Evolutionary conservation across 2,888 invertebrate species (phyloP).

Genomic region (Hypercompe scribonia): DNA sequence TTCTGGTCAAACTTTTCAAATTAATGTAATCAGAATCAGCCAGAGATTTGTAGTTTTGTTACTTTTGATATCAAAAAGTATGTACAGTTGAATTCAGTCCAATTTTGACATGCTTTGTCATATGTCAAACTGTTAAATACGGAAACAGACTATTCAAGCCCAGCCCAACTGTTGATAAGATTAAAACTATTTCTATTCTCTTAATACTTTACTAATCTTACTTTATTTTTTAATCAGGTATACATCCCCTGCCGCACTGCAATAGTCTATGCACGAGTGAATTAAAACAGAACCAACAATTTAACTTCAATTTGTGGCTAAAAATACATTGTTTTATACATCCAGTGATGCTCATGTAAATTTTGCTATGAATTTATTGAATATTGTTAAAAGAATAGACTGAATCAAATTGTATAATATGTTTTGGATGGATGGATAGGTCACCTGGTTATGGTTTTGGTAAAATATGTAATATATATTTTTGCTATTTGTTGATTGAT

Average conservation of each 20-base stretch:
- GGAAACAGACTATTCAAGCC: background rate
- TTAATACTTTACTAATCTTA: background rate
- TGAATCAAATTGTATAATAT: slow-evolving; percentile 24
- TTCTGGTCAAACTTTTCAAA: too few relatives aligned
- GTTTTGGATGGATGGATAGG: slow-evolving; percentile 27
- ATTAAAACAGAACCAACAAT: slow-evolving; percentile 36
- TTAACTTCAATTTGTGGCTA: slow-evolving; percentile 31
- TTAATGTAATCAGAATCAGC: background rate
- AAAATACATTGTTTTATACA: slow-evolving; percentile 19
- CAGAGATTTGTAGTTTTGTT: background rate
- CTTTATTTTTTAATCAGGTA: slow-evolving; percentile 82
- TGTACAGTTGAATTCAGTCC: background rate
- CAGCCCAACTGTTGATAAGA: too few relatives aligned
- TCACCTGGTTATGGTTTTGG: slow-evolving; percentile 28
- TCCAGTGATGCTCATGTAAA: slow-evolving; percentile 27
- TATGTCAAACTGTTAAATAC: background rate
- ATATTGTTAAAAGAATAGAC: slow-evolving; percentile 21
- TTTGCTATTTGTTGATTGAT: slow-evolving; percentile 55
- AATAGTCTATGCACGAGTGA: slow-evolving; percentile 86
- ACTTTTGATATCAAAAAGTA: background rate
- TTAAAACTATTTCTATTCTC: background rate
- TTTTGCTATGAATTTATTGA: slow-evolving; percentile 29
- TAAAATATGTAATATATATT: slow-evolving; percentile 38
- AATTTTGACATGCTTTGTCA: too few relatives aligned
- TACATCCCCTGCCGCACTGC: slow-evolving; percentile 92